Percentiles rank a stretch among this genome's conserved stretches.
phyloP scores from a whole-genome alignment of 2,113 vertebrate species.

The Columba livia region DNA sequence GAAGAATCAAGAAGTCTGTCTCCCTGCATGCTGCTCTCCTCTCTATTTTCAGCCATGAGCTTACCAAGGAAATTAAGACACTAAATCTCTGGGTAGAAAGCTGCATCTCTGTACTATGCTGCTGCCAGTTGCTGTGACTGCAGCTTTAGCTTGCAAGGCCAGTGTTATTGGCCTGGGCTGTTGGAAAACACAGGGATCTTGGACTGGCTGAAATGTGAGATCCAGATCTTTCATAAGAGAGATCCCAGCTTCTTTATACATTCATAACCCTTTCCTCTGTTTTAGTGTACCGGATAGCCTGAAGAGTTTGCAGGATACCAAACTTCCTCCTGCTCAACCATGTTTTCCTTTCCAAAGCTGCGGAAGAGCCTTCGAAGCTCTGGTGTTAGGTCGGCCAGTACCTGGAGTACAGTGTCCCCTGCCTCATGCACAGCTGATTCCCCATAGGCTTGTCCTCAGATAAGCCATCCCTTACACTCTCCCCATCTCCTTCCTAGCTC shows the following conservation, averaged over 20 bases:
- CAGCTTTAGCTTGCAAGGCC: neutral
- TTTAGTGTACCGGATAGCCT: neutral
- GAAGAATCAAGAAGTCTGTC: neutral
- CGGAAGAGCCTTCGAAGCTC: neutral
- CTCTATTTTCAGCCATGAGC: neutral
- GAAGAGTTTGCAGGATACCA: neutral
- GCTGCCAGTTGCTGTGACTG: neutral
- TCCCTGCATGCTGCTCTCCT: neutral
- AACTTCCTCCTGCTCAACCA: neutral
- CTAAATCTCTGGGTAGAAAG: neutral
- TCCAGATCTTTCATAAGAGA: neutral
- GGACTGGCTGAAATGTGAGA: neutral
- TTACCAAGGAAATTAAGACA: neutral
- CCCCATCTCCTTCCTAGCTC: neutral
- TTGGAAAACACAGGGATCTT: neutral
- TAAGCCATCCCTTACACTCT: neutral
- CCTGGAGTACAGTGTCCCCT: neutral
- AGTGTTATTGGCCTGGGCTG: neutral
- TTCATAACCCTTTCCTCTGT: neutral
- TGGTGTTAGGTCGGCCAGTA: neutral
- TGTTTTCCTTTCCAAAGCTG: neutral
- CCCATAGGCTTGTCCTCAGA: neutral
- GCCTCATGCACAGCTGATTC: neutral
- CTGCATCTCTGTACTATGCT: neutral
- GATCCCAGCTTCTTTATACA: neutral